Base-by-base conservation (phyloP, 2,797 vertebrate genomes). In the Coreius guichenoti region DNA sequence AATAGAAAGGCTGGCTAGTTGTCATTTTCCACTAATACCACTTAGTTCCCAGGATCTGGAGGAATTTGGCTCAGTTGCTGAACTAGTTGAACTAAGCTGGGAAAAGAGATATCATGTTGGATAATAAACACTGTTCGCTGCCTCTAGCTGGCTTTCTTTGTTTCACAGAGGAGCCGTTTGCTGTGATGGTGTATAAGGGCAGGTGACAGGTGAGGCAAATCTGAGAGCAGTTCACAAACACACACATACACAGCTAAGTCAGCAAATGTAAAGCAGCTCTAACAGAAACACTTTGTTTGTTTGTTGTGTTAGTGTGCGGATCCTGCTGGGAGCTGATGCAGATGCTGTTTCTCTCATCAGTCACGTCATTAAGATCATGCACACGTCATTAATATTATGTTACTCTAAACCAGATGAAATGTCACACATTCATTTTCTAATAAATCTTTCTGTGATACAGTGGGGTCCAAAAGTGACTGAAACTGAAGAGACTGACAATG, bases 31-130 rank as follows among this genome's bases (percentile, higher is more conserved):
- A 78, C 85, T 73, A 56, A 43, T 49, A 58, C 47, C 87, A 61
- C 87, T 88, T 92, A 87, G 72, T 93, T 94, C 93, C 93, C 92
- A 94, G 89, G 91, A 91, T 92, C 88, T 81, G 81, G 65, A 88
- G 90, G 90, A 92, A 93, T 93, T 87, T 85, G 81, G 91, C 88
- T 81, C 75, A 87, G 87, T 81, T 90, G 83, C 78, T 84, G 80
- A 91, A 87, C 68, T 80, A 86, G 85, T 84, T 73, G 8, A 84
- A 87, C 69, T 56, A 69, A 61, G 79, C 79, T 86, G 87, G 75
- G 87, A 90, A 90, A 67, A 87, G 86, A 84, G 51, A 92, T 88
- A 92, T 84, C 84, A 86, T 86, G 80, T 90, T 92, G 89, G 88
- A 88, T 88, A 88, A 89, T 93, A 93, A 93, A 94, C 92, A 93